Evolutionary conservation across 1,140 invertebrate species (phyloP), one percentile per base, ranked within the genome.

Genomic region (Drosophila bifasciata): DNA sequence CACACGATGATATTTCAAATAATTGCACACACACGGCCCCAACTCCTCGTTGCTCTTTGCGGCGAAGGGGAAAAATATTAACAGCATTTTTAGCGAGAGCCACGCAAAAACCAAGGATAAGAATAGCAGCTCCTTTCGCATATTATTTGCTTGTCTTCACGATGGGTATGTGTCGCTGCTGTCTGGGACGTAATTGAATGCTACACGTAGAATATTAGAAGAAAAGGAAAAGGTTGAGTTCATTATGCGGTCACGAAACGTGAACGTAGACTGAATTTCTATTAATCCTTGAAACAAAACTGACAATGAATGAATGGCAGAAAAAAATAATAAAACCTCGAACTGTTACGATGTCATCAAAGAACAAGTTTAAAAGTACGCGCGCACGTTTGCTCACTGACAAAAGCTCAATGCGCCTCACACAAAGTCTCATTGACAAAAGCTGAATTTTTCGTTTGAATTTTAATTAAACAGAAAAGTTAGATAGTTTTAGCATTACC

Each of bases 161-260:
- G 6, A 7, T 25, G 21, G 28, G 28, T 40, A 25, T 39, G 9
- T 49, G 25, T 48, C 48, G 48, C 46, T 4, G 19, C 28, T 46
- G 41, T 71, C 56, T 80, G 68, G 28, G n/a, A 13, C 51, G 45
- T 83, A 84, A 84, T 84, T 84, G 64, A 84, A 84, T 67, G 58
- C 62, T 79, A 57, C 79, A 83, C 80, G 79, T 83, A 83, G 75
- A 84, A 83, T 85, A 83, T 83, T 79, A 64, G 32, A 5, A n/a
- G n/a, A 36, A 23, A 25, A 23, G 13, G 28, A 17, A 61, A 61
- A 23, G 66, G 61, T 25, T 28, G 66, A 64, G 66, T 68, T 68
- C 66, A 68, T 56, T 56, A 40, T 21, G 66, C 32, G 63, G 49
- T 67, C 63, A 68, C 66, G 28, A 15, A 21, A 68, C 64, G 64